These are phyloP conservation scores for Ametastegia equiseti DNA, from an alignment of 2,888 invertebrate species.

Conservation along the genomic window DNA sequence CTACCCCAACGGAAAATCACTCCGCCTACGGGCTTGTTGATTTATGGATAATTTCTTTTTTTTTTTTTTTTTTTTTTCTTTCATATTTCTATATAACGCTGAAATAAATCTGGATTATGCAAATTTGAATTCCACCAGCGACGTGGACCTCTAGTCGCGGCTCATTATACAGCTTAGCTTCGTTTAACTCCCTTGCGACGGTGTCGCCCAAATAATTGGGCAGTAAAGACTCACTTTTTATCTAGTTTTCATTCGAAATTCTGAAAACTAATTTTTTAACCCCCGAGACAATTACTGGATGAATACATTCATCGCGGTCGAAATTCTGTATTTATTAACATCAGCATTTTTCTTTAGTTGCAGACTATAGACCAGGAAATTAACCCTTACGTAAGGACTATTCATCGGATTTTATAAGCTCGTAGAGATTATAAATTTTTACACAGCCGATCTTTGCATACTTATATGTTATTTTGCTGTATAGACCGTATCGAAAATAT, in stretches of 20 bases:
- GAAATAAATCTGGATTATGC: constrained; percentile 47
- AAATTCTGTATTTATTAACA: neutral
- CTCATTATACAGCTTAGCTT: constrained; percentile 35
- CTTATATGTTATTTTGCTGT: neutral
- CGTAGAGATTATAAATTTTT: neutral
- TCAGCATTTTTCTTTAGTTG: neutral
- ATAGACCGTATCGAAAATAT: neutral
- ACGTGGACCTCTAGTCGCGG: constrained; percentile 31
- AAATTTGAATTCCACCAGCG: constrained; percentile 38
- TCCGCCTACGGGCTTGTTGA: constrained; percentile 42
- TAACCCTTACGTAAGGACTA: constrained; percentile 2
- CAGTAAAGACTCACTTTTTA: neutral
- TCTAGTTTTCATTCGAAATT: neutral
- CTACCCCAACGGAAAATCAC: constrained; percentile 29
- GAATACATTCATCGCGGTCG: neutral
- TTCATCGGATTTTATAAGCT: neutral
- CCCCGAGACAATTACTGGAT: neutral
- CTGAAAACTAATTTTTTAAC: neutral
- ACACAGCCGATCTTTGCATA: neutral
- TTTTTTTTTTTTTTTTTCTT: too few species aligned
- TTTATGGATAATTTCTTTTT: constrained; percentile 39
- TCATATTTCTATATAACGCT: constrained; percentile 43
- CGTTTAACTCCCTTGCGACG: constrained; percentile 28
- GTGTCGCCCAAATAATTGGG: neutral
- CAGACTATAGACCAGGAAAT: neutral